phyloP scores from a whole-genome alignment of 2,797 vertebrate genomes.

The Mormyrus hasselquistii region DNA sequence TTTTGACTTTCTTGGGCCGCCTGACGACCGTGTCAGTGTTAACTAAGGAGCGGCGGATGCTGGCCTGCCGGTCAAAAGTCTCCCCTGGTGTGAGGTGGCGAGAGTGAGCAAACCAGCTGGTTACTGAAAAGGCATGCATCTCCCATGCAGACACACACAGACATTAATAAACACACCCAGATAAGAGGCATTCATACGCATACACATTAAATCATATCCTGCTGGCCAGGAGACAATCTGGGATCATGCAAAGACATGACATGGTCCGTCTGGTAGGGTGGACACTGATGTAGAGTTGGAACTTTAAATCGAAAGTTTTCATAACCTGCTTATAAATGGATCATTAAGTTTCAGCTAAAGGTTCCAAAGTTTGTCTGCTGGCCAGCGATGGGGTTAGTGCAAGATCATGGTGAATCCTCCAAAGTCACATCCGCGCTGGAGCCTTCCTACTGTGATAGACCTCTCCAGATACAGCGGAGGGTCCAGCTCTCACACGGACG shows the following conservation, averaged over 20 bases:
- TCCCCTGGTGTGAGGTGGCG: slow-evolving; percentile 87
- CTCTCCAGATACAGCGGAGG: neutral
- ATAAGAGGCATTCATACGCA: slow-evolving; percentile 20
- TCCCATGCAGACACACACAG: slow-evolving; percentile 58
- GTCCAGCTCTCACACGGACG: neutral
- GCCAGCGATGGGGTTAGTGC: slow-evolving; percentile 15
- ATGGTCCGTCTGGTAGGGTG: neutral
- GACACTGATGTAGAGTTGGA: neutral
- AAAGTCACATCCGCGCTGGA: neutral
- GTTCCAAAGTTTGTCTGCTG: slow-evolving; percentile 4
- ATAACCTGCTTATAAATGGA: neutral
- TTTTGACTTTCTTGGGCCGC: slow-evolving; percentile 98
- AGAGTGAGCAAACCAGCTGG: slow-evolving; percentile 62
- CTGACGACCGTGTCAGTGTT: slow-evolving; percentile 97
- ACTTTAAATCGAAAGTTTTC: neutral
- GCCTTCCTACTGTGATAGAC: neutral
- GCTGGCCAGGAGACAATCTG: slow-evolving; percentile 6
- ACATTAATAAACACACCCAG: slow-evolving; percentile 24
- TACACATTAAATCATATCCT: slow-evolving; percentile 9
- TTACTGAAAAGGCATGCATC: slow-evolving; percentile 82
- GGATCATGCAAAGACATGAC: neutral
- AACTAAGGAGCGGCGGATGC: slow-evolving; percentile 94
- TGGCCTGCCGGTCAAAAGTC: slow-evolving; percentile 98
- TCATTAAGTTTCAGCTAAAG: neutral
- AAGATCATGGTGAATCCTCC: neutral